These are phyloP conservation scores for Manacus vitellinus DNA, from an alignment of 2,113 vertebrate genomes.

Conservation along the genomic window DNA sequence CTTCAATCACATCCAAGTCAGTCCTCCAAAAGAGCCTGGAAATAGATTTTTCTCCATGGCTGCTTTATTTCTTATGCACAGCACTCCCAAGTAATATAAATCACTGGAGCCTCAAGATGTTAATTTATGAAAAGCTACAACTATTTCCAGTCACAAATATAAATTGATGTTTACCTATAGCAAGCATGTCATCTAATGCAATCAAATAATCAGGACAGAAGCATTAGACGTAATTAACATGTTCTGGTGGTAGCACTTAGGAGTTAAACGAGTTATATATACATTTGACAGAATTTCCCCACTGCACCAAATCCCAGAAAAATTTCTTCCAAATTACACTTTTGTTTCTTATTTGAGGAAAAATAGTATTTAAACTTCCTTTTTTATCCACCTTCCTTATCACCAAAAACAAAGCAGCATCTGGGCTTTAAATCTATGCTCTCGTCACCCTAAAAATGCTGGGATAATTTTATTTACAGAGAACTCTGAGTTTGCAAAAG, in stretches of 20 bases:
- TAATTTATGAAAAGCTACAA: not conserved
- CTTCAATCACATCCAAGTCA: not conserved
- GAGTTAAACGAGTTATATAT: not conserved
- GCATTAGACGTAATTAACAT: not conserved
- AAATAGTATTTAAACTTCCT: not conserved
- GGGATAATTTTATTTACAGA: not conserved
- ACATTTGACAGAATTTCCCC: not conserved
- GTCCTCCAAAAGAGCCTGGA: not conserved
- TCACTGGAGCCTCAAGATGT: not conserved
- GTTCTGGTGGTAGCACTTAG: not conserved
- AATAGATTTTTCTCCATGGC: not conserved
- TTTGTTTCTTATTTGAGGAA: not conserved
- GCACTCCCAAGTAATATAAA: not conserved
- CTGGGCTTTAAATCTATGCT: not conserved
- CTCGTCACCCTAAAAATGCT: not conserved
- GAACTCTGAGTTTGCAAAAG: not conserved
- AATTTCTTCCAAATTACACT: not conserved
- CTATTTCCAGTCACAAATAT: not conserved
- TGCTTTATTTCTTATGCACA: conserved; percentile 4
- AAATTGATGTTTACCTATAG: not conserved
- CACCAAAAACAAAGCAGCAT: not conserved
- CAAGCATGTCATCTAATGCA: not conserved
- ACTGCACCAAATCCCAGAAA: not conserved
- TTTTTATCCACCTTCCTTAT: not conserved
- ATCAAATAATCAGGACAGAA: not conserved